Evolutionary conservation across 35 echinoderm and acorn worm genomes (phyloP), one percentile per base, ranked within the genome.

Genomic region (Eucidaris tribuloides): DNA sequence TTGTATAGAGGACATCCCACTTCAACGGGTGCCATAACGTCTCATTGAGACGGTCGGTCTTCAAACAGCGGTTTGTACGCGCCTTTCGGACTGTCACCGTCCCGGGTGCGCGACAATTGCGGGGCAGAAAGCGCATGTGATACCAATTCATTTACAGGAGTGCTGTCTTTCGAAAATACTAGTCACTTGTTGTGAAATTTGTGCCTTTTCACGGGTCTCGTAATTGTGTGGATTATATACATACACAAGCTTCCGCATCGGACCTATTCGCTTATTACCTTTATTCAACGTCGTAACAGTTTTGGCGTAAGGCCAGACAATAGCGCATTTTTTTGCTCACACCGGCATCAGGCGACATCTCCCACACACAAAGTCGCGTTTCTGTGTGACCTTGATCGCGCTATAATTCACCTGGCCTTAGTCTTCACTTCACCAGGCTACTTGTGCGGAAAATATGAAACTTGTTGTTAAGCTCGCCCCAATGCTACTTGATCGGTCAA

Each of bases 171-270:
- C 44, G 68, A 74, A 74, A 74, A 74, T 74, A 74, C 44, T 40
- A 74, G 35, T 74, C 68, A 74, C 44, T 74, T 74, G 68, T 74
- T 33, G 68, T 40, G 44, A 74, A 74, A 74, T 74, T 74, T 40
- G 68, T 74, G 68, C 68, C 68, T 74, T 74, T 74, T 74, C 30
- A 74, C 68, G 37, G 68, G 35, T 36, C 37, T 74, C 68, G 38
- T 42, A 74, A 42, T 74, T 33, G 38, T 13, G 11, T 33, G 68
- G 68, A 74, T 74, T 74, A 74, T 36, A 36, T 40, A 74, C 68
- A 74, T n/a, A n/a, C 68, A 22, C 37, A 74, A 74, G 68, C 44
- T 74, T 40, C 68, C 35, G 35, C 38, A 74, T 74, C 68, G 44
- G 68, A 43, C 68, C 35, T 74, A 74, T 74, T 74, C 44, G 36